phyloP scores from a whole-genome alignment of 2,888 invertebrate species.

The Mesorhabditis belari region DNA sequence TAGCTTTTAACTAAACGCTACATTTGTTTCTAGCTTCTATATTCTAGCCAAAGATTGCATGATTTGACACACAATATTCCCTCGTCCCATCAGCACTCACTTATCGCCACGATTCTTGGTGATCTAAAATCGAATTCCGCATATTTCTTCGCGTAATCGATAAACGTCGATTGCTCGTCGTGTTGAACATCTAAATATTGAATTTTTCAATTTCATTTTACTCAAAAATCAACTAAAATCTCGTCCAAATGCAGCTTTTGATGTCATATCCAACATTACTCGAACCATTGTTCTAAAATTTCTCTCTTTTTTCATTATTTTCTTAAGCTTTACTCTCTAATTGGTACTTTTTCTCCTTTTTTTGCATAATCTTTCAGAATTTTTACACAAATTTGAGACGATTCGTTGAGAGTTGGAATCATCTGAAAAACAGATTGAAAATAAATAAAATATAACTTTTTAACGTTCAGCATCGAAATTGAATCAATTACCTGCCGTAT shows the following conservation, averaged over 20 bases:
- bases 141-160: background rate
- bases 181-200: background rate
- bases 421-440: no score
- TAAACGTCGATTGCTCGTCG: background rate
- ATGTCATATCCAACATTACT: background rate
- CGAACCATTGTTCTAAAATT: background rate
- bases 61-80: no score
- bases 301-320: background rate
- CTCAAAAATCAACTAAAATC: background rate
- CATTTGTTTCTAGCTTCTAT: no score
- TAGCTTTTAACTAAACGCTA: no score
- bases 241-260: background rate
- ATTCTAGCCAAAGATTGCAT: no score
- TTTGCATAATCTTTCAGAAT: background rate
- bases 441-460: no score
- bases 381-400: background rate
- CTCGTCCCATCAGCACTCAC: background rate
- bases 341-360: background rate
- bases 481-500: conserved; percentile 1
- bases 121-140: background rate
- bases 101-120: background rate
- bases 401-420: background rate
- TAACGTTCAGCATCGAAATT: background rate
- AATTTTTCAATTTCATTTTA: background rate
- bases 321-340: background rate